phyloP scores from a whole-genome alignment of 92 coral and sea anemone species.

The Muricea muricata region DNA sequence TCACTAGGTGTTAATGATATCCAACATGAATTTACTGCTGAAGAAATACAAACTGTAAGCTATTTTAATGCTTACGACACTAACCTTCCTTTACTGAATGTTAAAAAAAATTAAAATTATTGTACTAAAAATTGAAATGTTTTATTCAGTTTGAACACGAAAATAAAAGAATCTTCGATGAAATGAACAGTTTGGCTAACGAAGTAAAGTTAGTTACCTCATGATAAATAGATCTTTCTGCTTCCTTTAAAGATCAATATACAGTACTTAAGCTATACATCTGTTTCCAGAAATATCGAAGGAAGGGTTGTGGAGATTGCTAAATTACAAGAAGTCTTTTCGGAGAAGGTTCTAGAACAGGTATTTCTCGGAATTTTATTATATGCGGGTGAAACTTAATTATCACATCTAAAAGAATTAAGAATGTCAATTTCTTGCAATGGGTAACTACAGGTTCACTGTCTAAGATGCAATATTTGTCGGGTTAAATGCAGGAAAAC shows the following conservation, averaged over 20 bases:
- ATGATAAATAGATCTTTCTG: neutral
- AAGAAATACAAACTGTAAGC: constrained; percentile 89
- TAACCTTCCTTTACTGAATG: too few relatives aligned
- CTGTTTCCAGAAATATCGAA: constrained; percentile 81
- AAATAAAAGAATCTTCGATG: constrained; percentile 89
- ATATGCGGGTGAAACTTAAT: too few relatives aligned
- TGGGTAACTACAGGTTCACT: too few relatives aligned
- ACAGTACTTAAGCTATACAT: too few relatives aligned
- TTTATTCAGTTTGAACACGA: constrained; percentile 89
- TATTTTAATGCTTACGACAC: too few relatives aligned
- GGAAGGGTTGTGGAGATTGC: constrained; percentile 97
- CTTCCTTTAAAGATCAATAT: too few relatives aligned
- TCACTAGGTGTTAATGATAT: constrained; percentile 41
- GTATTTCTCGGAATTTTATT: too few relatives aligned
- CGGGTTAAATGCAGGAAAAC: too few relatives aligned
- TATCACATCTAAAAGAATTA: too few relatives aligned
- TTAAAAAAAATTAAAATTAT: too few relatives aligned
- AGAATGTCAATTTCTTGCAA: too few relatives aligned
- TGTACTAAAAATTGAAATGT: neutral
- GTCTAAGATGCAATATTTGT: too few relatives aligned
- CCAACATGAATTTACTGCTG: constrained; percentile 78
- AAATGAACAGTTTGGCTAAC: constrained; percentile 97
- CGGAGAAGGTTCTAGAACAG: constrained; percentile 97
- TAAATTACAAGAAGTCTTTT: constrained; percentile 91
- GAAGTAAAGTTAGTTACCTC: constrained; percentile 81